These are phyloP conservation scores for Hiodon tergisus DNA, from an alignment of 2,113 vertebrate genomes.

Conservation along the genomic window DNA sequence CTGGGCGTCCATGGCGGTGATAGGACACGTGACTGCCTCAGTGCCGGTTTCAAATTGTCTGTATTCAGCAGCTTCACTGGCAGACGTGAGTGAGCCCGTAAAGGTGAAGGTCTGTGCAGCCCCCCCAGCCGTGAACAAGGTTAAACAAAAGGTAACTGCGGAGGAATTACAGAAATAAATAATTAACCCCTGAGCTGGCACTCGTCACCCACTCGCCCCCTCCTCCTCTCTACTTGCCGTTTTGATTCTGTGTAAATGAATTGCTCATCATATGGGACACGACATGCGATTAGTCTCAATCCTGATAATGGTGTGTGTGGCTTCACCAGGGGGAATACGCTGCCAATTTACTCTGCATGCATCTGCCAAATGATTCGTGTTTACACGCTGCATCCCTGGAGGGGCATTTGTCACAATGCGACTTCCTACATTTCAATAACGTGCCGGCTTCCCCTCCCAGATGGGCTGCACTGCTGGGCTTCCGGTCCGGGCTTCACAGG, in stretches of 20 bases:
- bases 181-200: conserved; percentile 23
- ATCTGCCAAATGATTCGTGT: conserved; percentile 79
- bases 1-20: no score
- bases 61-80: neutral
- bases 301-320: conserved; percentile 68
- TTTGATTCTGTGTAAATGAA: conserved; percentile 68
- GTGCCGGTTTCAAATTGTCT: conserved; percentile 18
- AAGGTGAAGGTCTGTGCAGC: conserved; percentile 11
- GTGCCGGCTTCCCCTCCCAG: conserved; percentile 34
- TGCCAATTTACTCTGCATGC: conserved; percentile 65
- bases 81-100: conserved; percentile 15
- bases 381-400: conserved; percentile 65
- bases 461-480: conserved; percentile 14
- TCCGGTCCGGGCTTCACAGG: conserved; percentile 9
- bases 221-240: conserved; percentile 39
- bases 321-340: conserved; percentile 60
- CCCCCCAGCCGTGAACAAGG: conserved; percentile 11
- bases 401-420: conserved; percentile 64
- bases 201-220: conserved; percentile 26
- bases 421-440: conserved; percentile 70
- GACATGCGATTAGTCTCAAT: conserved; percentile 72
- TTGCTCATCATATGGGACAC: conserved; percentile 70
- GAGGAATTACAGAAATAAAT: conserved; percentile 23
- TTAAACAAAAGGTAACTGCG: conserved; percentile 25
- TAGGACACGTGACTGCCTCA: neutral